A percentile compares a stretch with the other conserved stretches of the same genome.
These are phyloP conservation scores for Hydrotaea diabolus DNA, from an alignment of 2,888 invertebrate species.

Conservation along the genomic window DNA sequence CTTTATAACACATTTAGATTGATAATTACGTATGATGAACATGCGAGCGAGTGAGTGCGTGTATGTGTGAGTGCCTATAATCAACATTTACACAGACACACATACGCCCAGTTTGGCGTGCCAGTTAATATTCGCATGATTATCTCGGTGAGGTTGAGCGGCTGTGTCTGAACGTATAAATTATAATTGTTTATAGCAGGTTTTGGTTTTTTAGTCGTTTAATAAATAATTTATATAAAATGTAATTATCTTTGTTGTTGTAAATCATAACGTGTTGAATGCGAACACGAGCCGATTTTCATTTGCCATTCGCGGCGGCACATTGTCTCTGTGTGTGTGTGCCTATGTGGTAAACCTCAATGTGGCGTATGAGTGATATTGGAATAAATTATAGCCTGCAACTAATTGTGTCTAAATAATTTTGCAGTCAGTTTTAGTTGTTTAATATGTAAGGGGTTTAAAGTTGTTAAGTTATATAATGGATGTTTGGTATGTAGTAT, in stretches of 20 bases:
- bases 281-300: background rate
- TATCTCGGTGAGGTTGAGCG: background rate
- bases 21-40: conserved; percentile 5
- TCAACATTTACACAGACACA: background rate
- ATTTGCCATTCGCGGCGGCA: background rate
- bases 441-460: background rate
- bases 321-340: background rate
- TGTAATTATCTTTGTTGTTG: conserved; percentile 32
- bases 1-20: conserved; percentile 32
- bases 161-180: conserved; percentile 28
- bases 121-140: conserved; percentile 5
- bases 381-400: conserved; percentile 9
- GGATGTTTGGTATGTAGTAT: no score
- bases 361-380: conserved; percentile 15
- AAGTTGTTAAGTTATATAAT: no score
- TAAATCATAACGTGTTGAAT: conserved; percentile 37
- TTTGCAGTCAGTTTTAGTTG: background rate
- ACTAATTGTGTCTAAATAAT: conserved; percentile 14
- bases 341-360: background rate
- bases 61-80: background rate
- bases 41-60: background rate
- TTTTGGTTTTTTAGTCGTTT: conserved; percentile 31
- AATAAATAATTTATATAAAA: conserved; percentile 48
- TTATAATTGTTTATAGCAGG: conserved; percentile 54
- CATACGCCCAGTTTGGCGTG: background rate